Conservation (phyloP, 2,797 vertebrate species). For the Babyrousa celebensis region DNA sequence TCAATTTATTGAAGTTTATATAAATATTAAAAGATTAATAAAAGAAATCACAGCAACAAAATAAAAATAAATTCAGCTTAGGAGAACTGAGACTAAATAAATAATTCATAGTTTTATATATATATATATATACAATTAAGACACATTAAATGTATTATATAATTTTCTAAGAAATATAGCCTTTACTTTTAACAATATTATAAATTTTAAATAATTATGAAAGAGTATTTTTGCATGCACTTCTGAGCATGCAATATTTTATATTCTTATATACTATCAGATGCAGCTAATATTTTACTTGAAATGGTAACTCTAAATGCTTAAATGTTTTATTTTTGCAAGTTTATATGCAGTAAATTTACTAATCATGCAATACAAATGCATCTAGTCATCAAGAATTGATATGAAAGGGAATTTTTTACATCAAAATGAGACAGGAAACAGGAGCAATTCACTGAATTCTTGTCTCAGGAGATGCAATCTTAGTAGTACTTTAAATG, state of each 20-base stretch:
- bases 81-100: conserved; percentile 72
- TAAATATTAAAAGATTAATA: conserved; percentile 71
- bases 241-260: conserved; percentile 80
- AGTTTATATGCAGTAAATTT: conserved; percentile 81
- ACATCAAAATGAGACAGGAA: conserved; percentile 84
- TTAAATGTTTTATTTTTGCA: conserved; percentile 69
- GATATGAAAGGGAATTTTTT: conserved; percentile 76
- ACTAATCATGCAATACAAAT: conserved; percentile 83
- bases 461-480: conserved; percentile 79
- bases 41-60: conserved; percentile 64
- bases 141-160: conserved; percentile 58
- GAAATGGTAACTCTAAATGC: conserved; percentile 24
- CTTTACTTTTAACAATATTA: conserved; percentile 73
- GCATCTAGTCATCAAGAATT: conserved; percentile 69
- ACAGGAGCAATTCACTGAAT: conserved; percentile 67
- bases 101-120: conserved; percentile 54
- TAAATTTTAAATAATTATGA: conserved; percentile 77
- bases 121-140: conserved; percentile 53
- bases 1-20: conserved; percentile 50
- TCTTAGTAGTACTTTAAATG: conserved; percentile 76
- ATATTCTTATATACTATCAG: conserved; percentile 74
- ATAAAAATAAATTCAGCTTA: conserved; percentile 69
- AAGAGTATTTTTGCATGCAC: conserved; percentile 59
- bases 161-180: conserved; percentile 64
- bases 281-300: conserved; percentile 76